A percentile compares a stretch with the other conserved stretches of the same genome.
Conservation (phyloP, 2,888 invertebrate genomes). For the Caenorhabditis sp. region DNA sequence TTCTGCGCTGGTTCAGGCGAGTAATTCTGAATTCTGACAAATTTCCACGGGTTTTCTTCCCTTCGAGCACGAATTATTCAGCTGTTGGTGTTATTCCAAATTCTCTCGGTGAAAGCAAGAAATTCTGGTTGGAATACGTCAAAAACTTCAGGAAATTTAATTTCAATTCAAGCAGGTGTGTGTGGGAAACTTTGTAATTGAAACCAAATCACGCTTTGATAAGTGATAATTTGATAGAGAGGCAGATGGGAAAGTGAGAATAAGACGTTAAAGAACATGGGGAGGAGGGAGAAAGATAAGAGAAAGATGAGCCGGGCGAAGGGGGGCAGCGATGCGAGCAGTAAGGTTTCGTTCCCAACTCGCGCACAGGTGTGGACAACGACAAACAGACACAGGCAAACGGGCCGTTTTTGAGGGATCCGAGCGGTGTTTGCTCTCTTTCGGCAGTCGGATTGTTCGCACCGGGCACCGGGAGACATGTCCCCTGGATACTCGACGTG, state of each 20-base stretch:
- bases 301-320: no score
- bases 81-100: constrained; percentile 15
- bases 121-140: background rate
- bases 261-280: constrained; percentile 4
- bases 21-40: constrained; percentile 12
- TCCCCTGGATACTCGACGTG: constrained; percentile 43
- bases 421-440: constrained; percentile 40
- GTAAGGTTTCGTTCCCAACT: constrained; percentile 34
- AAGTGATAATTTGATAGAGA: constrained; percentile 10
- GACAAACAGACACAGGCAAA: constrained; percentile 18
- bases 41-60: constrained; percentile 11
- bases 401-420: constrained; percentile 35
- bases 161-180: background rate
- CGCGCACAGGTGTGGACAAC: constrained; percentile 31
- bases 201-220: constrained; percentile 41
- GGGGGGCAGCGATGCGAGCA: no score
- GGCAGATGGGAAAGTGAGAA: background rate
- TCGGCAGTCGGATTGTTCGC: constrained; percentile 48
- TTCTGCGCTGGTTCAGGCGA: constrained; percentile 8
- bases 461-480: no score
- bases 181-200: constrained; percentile 16
- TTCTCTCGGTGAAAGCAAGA: constrained; percentile 3
- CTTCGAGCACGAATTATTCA: constrained; percentile 34
- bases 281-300: constrained; percentile 1
- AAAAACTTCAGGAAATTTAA: constrained; percentile 12